Evolutionary conservation across 1,140 invertebrate species (phyloP), one percentile per base, ranked within the genome.

Genomic region (Brachystomella parvula): DNA sequence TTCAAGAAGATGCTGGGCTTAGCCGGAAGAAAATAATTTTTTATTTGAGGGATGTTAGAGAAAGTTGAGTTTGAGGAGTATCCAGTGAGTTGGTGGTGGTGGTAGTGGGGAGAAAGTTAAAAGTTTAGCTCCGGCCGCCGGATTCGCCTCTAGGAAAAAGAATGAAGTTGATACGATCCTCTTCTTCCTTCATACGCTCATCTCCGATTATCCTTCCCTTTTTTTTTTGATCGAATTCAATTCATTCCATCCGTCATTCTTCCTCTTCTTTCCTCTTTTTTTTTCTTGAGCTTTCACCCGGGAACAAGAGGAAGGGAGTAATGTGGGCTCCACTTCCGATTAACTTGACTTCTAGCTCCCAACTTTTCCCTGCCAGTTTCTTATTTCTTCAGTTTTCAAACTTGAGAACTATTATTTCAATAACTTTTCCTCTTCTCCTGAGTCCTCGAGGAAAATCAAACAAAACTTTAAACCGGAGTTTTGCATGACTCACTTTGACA

Each of bases 361-460:
- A 19, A 12, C 9, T 9, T 12, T 44, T 44, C 9, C 39, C 9
- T 9, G 9, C n/a, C 39, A 53, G 24, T 24, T 53, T 53, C 6
- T 53, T 12, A 24, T 53, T 53, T 53, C 21, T 24, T 26, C 12
- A 3, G 15, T 53, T 6, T 6, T 6, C 12, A 53, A 53, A 53
- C 9, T 53, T 53, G 12, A 24, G 24, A 53, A 53, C 49, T 53
- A 53, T 53, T 53, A 53, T 53, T 53, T 24, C 49, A 19, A 53
- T 53, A 53, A 53, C 49, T 53, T 53, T 53, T 53, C 49, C 6
- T 53, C 15, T n/a, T n/a, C n/a, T n/a, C n/a, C n/a, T n/a, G n/a
- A n/a, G n/a, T n/a, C n/a, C n/a, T n/a, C n/a, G n/a, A n/a, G n/a
- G n/a, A n/a, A 53, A 53, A 53, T 53, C 49, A 53, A 53, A 53